Conservation (phyloP, 2,113 vertebrate genomes). For the Monopterus albus region DNA sequence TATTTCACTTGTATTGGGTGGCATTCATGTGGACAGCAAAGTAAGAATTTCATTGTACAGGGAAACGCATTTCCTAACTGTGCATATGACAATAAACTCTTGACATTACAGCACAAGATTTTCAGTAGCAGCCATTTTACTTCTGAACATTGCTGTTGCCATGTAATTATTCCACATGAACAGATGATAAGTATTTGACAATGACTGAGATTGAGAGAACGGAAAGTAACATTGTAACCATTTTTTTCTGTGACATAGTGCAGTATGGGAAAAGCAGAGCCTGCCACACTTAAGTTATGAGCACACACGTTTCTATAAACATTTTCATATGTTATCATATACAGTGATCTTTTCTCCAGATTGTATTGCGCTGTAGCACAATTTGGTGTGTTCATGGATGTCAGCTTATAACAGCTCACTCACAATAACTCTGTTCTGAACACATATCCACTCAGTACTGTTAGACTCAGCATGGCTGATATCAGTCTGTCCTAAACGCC, state of each 20-base stretch:
- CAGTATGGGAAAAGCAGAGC: background rate
- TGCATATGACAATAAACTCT: too few relatives aligned
- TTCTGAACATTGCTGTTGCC: background rate
- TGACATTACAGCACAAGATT: constrained; percentile 18
- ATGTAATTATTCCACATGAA: background rate
- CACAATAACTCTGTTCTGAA: too few relatives aligned
- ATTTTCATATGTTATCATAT: background rate
- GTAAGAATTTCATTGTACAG: too few relatives aligned
- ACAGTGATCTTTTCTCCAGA: constrained; percentile 26
- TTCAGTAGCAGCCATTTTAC: constrained; percentile 7
- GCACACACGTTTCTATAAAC: background rate
- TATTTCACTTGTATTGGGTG: too few relatives aligned
- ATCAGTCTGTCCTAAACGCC: too few relatives aligned
- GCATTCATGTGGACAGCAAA: too few relatives aligned
- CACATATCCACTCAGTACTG: too few relatives aligned
- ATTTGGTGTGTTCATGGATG: too few relatives aligned
- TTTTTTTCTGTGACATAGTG: background rate
- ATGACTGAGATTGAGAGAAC: background rate
- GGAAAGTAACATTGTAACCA: background rate
- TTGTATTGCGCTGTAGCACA: constrained; percentile 4
- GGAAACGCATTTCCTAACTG: too few relatives aligned
- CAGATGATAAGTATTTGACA: background rate
- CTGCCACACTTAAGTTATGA: too few relatives aligned
- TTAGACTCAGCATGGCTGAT: too few relatives aligned
- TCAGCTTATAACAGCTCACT: too few relatives aligned